A percentile compares a stretch with the other conserved stretches of the same genome.
These are phyloP conservation scores for Cotesia chilonis DNA, from an alignment of 1,140 invertebrate genomes.

Conservation along the genomic window DNA sequence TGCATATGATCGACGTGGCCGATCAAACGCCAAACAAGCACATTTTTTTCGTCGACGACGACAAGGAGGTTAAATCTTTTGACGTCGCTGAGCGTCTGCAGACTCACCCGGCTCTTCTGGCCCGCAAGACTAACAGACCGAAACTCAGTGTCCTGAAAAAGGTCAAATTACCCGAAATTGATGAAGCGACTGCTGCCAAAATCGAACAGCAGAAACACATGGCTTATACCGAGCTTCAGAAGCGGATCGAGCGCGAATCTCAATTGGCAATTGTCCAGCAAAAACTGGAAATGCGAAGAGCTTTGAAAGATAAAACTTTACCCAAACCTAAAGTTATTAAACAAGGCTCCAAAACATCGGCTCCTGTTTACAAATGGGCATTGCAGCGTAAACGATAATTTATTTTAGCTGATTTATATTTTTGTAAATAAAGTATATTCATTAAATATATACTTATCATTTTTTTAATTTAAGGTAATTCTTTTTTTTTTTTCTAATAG, in stretches of 20 bases:
- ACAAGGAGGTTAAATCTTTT: conserved; percentile 73
- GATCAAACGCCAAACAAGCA: conserved; percentile 79
- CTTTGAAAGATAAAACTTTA: conserved; percentile 73
- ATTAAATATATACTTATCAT: neutral
- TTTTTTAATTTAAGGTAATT: neutral
- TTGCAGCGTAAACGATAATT: conserved; percentile 78
- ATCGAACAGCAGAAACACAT: conserved; percentile 72
- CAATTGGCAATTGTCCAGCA: conserved; percentile 82
- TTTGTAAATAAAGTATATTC: conserved; percentile 6
- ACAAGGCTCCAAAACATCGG: conserved; percentile 72
- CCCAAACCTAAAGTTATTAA: conserved; percentile 74
- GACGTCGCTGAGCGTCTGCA: conserved; percentile 77
- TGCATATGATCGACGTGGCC: conserved; percentile 83
- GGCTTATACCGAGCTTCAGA: conserved; percentile 81
- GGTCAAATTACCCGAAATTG: conserved; percentile 68
- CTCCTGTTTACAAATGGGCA: conserved; percentile 87
- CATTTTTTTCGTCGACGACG: conserved; percentile 81
- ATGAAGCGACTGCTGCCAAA: conserved; percentile 65
- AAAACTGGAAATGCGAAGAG: conserved; percentile 83
- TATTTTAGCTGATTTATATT: neutral
- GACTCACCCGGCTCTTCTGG: conserved; percentile 77
- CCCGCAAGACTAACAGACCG: conserved; percentile 75
- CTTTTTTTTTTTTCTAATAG: too few species aligned
- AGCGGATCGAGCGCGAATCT: conserved; percentile 83
- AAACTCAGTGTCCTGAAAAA: conserved; percentile 71